These are phyloP conservation scores for Drosophila simulans DNA, from an alignment of 1,140 invertebrate genomes.

Conservation along the genomic window DNA sequence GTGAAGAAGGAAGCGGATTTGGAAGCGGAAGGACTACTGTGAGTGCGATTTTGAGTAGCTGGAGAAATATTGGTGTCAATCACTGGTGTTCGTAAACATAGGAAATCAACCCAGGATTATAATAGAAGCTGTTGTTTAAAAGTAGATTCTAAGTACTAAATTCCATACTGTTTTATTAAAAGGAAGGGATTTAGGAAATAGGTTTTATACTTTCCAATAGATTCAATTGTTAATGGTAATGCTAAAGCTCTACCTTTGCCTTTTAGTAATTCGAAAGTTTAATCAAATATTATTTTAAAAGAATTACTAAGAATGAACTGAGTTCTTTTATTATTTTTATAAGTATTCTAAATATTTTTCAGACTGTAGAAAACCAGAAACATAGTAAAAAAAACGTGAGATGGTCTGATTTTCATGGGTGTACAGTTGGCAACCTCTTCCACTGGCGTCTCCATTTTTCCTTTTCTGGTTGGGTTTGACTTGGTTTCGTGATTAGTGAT, in stretches of 20 bases:
- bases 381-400: no score
- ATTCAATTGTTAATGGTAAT: no score
- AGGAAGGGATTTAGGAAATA: no score
- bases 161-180: neutral
- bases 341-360: no score
- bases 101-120: neutral
- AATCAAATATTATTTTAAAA: no score
- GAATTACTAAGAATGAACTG: no score
- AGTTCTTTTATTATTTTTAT: no score
- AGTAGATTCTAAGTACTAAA: neutral
- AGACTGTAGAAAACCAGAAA: no score
- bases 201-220: no score
- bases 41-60: conserved; percentile 8
- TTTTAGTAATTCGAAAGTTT: no score
- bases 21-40: conserved; percentile 53
- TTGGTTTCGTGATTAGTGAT: conserved; percentile 68
- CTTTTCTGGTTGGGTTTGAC: neutral
- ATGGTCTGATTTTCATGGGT: neutral
- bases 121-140: neutral
- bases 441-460: conserved; percentile 5
- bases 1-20: conserved; percentile 63
- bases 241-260: no score
- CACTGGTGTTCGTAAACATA: neutral
- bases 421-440: neutral
- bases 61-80: neutral